Conservation (phyloP, 2,113 vertebrate genomes). For the Entelurus aequoreus region DNA sequence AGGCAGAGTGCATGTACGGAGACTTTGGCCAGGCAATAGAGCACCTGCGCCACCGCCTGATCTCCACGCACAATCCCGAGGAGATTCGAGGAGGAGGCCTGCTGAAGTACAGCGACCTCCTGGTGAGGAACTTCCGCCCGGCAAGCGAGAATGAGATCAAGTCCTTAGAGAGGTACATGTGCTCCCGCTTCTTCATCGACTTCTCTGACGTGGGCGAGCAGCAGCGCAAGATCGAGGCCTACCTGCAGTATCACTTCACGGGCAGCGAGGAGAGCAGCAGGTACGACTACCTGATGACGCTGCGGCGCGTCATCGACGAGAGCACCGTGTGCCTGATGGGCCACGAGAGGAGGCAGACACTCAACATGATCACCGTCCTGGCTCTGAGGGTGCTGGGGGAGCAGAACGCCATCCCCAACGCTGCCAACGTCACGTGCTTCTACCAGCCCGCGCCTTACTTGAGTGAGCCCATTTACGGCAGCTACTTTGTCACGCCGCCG, state of each 20-base stretch:
- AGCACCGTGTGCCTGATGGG: slow-evolving; percentile 95
- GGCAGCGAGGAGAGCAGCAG: slow-evolving; percentile 87
- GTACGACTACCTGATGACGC: slow-evolving; percentile 93
- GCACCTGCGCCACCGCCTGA: slow-evolving; percentile 83
- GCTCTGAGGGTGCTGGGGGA: slow-evolving; percentile 90
- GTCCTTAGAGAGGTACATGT: slow-evolving; percentile 93
- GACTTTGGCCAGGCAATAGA: slow-evolving; percentile 87
- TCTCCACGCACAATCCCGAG: slow-evolving; percentile 88
- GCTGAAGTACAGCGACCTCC: slow-evolving; percentile 90
- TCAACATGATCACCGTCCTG: slow-evolving; percentile 92
- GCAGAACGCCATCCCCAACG: slow-evolving; percentile 88
- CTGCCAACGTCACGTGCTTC: slow-evolving; percentile 87
- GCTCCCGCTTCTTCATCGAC: slow-evolving; percentile 97
- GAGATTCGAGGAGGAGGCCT: slow-evolving; percentile 94
- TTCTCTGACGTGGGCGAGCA: slow-evolving; percentile 89
- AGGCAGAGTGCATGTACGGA: slow-evolving; percentile 93
- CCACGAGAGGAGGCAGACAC: slow-evolving; percentile 85
- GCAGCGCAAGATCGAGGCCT: slow-evolving; percentile 90
- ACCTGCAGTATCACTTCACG: slow-evolving; percentile 87
- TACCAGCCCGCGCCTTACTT: slow-evolving; percentile 91
- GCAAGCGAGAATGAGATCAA: slow-evolving; percentile 86
- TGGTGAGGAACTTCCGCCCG: slow-evolving; percentile 88
- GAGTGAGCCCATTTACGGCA: slow-evolving; percentile 79
- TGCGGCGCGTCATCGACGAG: slow-evolving; percentile 83
- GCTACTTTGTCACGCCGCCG: slow-evolving; percentile 81